phyloP scores from a whole-genome alignment of 2,797 vertebrate genomes.

The Pantherophis alleghaniensis region DNA sequence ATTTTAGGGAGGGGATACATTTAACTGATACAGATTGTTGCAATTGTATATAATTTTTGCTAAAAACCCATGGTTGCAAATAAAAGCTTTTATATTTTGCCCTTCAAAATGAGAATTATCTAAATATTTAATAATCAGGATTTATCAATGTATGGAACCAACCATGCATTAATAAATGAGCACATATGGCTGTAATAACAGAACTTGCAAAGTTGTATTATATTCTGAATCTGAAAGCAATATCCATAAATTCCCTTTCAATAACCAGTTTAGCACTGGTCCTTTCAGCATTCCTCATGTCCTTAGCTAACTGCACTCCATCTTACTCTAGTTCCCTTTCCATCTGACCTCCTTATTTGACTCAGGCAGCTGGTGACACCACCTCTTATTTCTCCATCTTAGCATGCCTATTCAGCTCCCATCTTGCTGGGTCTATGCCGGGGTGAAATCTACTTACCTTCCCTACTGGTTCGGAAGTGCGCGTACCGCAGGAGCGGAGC shows the following conservation, averaged over 20 bases:
- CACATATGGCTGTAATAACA: neutral
- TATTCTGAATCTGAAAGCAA: neutral
- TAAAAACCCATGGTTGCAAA: neutral
- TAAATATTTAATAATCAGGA: neutral
- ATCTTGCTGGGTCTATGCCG: neutral
- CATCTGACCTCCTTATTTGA: neutral
- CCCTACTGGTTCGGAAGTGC: no score
- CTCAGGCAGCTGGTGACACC: neutral
- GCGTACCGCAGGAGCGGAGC: no score
- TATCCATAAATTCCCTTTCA: neutral
- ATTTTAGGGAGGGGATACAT: neutral
- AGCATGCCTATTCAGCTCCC: neutral
- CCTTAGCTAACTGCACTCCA: neutral
- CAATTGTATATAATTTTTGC: neutral
- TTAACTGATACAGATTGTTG: neutral
- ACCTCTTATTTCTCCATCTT: neutral
- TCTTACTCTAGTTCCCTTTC: neutral
- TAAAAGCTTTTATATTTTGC: neutral
- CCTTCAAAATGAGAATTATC: neutral
- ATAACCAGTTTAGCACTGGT: neutral
- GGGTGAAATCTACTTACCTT: no score
- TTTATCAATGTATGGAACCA: neutral
- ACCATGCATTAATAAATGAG: neutral
- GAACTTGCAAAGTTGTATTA: neutral
- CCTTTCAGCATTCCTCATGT: neutral